phyloP scores from a whole-genome alignment of 2,113 vertebrate genomes.

The Apteryx owenii region DNA sequence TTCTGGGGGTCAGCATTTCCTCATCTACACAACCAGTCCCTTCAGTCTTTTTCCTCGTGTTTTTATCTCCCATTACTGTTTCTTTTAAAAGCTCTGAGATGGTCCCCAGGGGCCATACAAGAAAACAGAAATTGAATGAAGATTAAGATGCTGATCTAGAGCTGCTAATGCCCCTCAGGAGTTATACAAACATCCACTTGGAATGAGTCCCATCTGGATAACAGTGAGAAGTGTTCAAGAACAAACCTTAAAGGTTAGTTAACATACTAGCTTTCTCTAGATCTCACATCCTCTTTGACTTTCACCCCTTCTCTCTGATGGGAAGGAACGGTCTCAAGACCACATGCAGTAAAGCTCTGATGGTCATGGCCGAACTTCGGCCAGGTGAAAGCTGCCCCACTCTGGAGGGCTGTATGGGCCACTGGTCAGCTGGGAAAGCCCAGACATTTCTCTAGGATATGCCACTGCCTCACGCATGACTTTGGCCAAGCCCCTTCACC shows the following conservation, averaged over 20 bases:
- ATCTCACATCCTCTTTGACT: rapidly evolving
- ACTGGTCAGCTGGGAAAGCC: background rate
- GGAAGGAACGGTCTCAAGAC: background rate
- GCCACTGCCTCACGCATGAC: background rate
- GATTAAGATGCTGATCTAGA: constrained; percentile 58
- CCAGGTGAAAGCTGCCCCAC: background rate
- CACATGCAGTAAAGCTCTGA: background rate
- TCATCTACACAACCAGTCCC: background rate
- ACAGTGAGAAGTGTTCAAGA: background rate
- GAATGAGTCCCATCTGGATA: constrained; percentile 40
- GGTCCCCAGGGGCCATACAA: constrained; percentile 15
- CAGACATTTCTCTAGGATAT: background rate
- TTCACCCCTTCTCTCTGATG: background rate
- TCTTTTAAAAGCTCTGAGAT: background rate
- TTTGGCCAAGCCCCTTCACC: background rate
- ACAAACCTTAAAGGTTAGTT: background rate
- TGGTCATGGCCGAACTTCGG: rapidly evolving
- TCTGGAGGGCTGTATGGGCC: background rate
- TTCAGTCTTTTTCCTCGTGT: background rate
- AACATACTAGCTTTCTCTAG: background rate
- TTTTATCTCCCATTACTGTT: background rate
- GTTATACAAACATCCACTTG: constrained; percentile 39
- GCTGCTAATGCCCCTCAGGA: constrained; percentile 36
- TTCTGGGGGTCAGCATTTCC: background rate
- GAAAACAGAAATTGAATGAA: constrained; percentile 18